phyloP scores from a whole-genome alignment of 2,113 vertebrate species.

The Tragelaphus buxtoni region DNA sequence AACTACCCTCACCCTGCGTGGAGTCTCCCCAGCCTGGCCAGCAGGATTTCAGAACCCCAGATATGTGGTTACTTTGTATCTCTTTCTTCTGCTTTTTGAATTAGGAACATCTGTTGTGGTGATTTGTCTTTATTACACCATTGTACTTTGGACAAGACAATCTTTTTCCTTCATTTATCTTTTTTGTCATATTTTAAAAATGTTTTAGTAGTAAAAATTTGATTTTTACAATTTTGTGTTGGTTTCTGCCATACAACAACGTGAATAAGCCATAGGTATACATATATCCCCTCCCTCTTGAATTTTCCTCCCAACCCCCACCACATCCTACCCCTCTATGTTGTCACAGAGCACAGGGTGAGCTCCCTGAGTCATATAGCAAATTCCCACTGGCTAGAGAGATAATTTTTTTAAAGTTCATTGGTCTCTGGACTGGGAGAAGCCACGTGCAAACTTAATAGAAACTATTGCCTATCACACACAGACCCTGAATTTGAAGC shows the following conservation, averaged over 20 bases:
- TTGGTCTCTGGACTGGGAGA: neutral
- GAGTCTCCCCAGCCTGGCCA: neutral
- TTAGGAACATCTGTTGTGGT: neutral
- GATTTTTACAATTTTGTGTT: neutral
- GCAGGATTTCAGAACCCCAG: neutral
- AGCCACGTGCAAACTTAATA: neutral
- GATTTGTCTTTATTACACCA: neutral
- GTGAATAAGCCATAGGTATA: neutral
- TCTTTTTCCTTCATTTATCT: neutral
- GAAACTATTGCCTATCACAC: neutral
- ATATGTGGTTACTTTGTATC: neutral
- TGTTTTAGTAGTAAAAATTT: neutral
- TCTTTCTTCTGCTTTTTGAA: neutral
- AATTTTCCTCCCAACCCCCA: neutral
- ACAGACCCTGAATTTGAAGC: neutral
- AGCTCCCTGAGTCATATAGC: neutral
- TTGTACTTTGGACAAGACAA: neutral
- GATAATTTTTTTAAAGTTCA: neutral
- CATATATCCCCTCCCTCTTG: neutral
- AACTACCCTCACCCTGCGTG: fast-evolving
- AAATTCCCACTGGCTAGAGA: neutral
- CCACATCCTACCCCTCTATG: neutral
- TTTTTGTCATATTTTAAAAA: neutral
- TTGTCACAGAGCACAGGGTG: neutral
- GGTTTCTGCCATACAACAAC: neutral